Base-by-base conservation (phyloP, 1,140 invertebrate genomes). In the Gonioctena quinquepunctata region DNA sequence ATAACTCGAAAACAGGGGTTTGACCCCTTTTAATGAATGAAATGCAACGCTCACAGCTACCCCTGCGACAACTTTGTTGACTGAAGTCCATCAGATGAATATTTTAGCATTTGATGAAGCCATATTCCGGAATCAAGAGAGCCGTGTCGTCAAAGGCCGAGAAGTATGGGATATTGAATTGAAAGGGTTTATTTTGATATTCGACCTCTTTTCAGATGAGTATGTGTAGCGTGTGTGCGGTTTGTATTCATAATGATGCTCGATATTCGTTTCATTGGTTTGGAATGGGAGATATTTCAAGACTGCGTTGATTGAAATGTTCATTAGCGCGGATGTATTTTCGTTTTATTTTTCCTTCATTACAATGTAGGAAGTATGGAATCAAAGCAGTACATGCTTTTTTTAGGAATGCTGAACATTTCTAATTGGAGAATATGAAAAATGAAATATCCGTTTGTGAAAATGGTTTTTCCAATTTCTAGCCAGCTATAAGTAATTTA, bases 151-250 rank as follows among this genome's bases (percentile, higher is more conserved):
- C 56, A 59, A 59, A 59, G 16, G 56, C 56, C 25, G 26, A 59
- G 56, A 59, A 59, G 21, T 52, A n/a, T 42, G 56, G 56, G 23
- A n/a, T 59, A 59, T 59, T 59, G 56, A 59, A 59, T 25, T 59
- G n/a, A 59, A 59, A 25, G 21, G 56, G 23, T 25, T 22, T 59
- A 59, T 59, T 59, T 59, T 59, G 56, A 59, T 59, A 59, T 59
- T 26, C 26, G 56, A 59, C 25, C 21, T 26, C 50, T 7, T 22
- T 59, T 25, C 23, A 25, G 33, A 13, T 42, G 33, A 13, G 33
- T n/a, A n/a, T 42, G 5, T 42, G 1, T n/a, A n/a, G 33, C 16
- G 16, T 42, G 33, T 13, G 16, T n/a, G 0, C 33, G 33, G 33
- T 42, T 42, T 42, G 33, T n/a, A 42, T 42, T n/a, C 1, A 8